A percentile compares a stretch with the other conserved stretches of the same genome.
Conservation (phyloP, 2,113 vertebrate species). For the Orycteropus afer region DNA sequence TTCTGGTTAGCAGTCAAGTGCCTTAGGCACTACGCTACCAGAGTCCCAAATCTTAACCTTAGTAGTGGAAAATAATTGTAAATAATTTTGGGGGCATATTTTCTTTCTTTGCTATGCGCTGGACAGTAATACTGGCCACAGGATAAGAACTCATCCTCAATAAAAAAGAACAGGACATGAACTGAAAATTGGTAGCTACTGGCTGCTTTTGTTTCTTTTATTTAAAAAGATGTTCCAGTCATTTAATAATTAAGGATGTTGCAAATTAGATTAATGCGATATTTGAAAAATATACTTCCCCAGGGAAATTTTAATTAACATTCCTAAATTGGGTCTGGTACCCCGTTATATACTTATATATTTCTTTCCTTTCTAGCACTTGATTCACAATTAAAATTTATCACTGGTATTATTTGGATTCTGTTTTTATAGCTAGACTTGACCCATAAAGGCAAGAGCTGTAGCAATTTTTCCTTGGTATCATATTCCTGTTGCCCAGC, state of each 20-base stretch:
- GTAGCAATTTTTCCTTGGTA: not conserved
- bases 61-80: too few relatives aligned
- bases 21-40: too few relatives aligned
- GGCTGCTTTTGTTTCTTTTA: not conserved
- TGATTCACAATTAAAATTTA: not conserved
- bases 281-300: not conserved
- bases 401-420: not conserved
- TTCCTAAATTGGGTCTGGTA: not conserved
- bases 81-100: too few relatives aligned
- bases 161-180: not conserved
- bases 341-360: not conserved
- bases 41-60: not conserved
- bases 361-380: not conserved
- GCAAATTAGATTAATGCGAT: not conserved
- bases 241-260: not conserved
- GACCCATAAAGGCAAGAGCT: not conserved
- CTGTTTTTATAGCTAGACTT: not conserved
- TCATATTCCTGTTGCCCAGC: not conserved
- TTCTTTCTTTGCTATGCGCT: not conserved
- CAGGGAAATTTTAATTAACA: not conserved
- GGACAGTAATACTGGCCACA: not conserved
- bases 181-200: not conserved
- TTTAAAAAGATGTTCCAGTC: not conserved
- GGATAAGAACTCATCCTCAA: not conserved
- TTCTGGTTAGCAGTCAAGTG: too few relatives aligned